Evolutionary conservation across 1,140 invertebrate genomes (phyloP).

Genomic region (Penaeus vannamei): DNA sequence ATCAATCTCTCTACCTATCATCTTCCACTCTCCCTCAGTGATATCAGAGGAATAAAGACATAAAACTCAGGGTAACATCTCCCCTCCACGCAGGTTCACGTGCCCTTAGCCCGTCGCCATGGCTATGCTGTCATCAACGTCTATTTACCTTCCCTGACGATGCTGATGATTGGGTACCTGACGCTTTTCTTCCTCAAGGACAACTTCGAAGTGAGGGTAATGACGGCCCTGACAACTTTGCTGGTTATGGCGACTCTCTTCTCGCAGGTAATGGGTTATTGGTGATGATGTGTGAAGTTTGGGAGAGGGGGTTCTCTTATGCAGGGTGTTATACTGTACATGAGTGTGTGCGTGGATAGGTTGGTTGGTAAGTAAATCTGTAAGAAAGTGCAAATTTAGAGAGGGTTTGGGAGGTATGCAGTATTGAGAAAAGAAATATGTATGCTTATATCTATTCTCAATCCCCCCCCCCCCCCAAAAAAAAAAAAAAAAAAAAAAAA

Average conservation of each 20-base stretch:
- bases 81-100: neutral
- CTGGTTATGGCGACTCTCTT: slow-evolving; percentile 50
- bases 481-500: too few species aligned
- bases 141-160: slow-evolving; percentile 45
- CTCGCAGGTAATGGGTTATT: slow-evolving; percentile 3
- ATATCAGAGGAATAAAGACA: too few species aligned
- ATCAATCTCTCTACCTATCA: too few species aligned
- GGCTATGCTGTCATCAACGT: slow-evolving; percentile 48
- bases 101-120: slow-evolving; percentile 37
- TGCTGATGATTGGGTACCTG: slow-evolving; percentile 44
- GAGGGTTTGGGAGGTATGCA: too few species aligned
- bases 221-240: slow-evolving; percentile 44
- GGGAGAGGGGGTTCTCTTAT: neutral
- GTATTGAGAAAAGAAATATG: too few species aligned
- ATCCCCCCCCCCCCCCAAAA: too few species aligned
- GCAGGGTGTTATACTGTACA: neutral
- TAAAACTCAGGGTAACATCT: too few species aligned
- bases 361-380: too few species aligned
- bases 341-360: too few species aligned
- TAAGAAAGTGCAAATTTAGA: too few species aligned
- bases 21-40: too few species aligned
- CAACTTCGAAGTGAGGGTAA: slow-evolving; percentile 43
- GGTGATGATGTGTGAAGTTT: neutral
- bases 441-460: too few species aligned
- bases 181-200: slow-evolving; percentile 54